Evolutionary conservation across 2,113 vertebrate species (phyloP), one percentile per base, ranked within the genome.

Genomic region (Chaetura pelagica): DNA sequence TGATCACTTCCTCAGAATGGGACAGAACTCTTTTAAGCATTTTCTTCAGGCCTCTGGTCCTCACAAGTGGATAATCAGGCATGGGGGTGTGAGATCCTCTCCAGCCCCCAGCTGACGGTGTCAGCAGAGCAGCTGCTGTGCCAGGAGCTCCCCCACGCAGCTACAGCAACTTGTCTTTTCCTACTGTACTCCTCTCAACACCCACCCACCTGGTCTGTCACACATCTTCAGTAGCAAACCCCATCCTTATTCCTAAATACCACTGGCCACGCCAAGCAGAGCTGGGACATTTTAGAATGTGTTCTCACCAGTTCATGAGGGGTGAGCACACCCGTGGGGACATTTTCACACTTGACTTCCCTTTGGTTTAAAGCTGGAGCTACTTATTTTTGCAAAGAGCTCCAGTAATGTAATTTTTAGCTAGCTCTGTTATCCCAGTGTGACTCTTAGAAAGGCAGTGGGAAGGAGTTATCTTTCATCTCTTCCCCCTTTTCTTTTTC

Each of bases 261-360:
- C 51, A 18, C 51, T 61, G 34, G 69, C 26, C 21, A 29, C 66
- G 2, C 1, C 0, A 40, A 27, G 49, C 3, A 3, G 22, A 46
- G 29, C 55, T 0, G 1, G 32, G 51, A 48, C 14, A 8, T 57
- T 85, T 66, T 22, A 23, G 19, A 61, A 8, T 1, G 16, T 87
- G 64, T 16, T 87, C 44, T 66, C 32, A 29, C 0, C 1, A 32
- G 48, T 27, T 69, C 2, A 0, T 21, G 24, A 72, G 62, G 38
- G 44, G 5, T 2, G 2, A 94, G 30, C 1, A 2, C 35, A 30
- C 51, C 30, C 57, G 61, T 35, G 52, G 44, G 46, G 44, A 29
- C 26, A 12, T 27, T 26, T 17, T 40, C 44, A 26, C 24, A 35
- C 49, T 55, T 68, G 26, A 34, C 40, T 62, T 61, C 26, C 17